Evolutionary conservation across 2,797 vertebrate species (phyloP).

Genomic region (Tinamus major): DNA sequence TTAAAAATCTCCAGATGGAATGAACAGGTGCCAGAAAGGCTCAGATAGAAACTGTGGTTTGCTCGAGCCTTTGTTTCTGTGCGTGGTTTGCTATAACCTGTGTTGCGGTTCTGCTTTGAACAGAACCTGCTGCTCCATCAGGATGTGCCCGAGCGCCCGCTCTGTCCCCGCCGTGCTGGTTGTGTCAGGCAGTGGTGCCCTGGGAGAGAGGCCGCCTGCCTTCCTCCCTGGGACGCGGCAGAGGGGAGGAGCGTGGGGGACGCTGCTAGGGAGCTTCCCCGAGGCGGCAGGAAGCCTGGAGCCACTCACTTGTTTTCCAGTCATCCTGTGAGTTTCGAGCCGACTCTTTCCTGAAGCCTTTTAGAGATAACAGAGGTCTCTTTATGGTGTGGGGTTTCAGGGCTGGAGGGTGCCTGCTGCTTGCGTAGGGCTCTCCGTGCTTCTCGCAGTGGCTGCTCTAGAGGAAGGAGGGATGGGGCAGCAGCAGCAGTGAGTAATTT

Average conservation of each 20-base stretch:
- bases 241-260: not conserved
- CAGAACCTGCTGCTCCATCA: no score
- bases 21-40: not conserved
- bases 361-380: slow-evolving; percentile 41
- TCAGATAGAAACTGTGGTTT: not conserved
- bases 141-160: not conserved
- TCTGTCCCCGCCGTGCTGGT: rapidly evolving
- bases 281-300: not conserved
- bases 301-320: not conserved
- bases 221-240: rapidly evolving
- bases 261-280: not conserved
- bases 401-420: not conserved
- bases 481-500: not conserved
- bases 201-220: not conserved
- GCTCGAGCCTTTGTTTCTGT: not conserved
- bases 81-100: not conserved
- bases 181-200: not conserved
- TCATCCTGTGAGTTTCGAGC: not conserved
- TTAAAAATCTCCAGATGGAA: not conserved
- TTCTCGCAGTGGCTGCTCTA: not conserved
- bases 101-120: not conserved
- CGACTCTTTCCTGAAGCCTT: not conserved
- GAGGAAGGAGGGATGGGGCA: not conserved
- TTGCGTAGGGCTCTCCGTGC: not conserved
- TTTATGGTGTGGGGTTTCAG: slow-evolving; percentile 44